Evolutionary conservation across 2,888 invertebrate species (phyloP).

Genomic region (Drosophila phalerata): DNA sequence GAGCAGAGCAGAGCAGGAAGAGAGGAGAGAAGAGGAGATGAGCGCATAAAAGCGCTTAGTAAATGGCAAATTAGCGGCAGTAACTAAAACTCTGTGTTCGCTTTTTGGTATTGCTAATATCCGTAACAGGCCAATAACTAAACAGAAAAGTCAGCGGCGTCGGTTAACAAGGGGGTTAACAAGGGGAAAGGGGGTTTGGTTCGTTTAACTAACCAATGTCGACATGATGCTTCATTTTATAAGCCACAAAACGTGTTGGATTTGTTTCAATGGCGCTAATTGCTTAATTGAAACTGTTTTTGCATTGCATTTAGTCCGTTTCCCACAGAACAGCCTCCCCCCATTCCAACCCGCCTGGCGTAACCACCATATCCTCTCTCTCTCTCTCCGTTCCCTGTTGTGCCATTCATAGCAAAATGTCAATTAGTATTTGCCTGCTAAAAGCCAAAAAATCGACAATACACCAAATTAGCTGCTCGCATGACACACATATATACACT

Average conservation of each 20-base stretch:
- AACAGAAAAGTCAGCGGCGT: conserved; percentile 30
- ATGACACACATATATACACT: conserved; percentile 26
- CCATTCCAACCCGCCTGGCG: neutral
- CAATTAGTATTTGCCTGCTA: conserved; percentile 80
- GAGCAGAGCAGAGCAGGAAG: neutral
- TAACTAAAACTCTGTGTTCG: conserved; percentile 56
- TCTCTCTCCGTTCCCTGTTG: conserved; percentile 7
- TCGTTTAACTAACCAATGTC: conserved; percentile 58
- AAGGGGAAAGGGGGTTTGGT: conserved; percentile 1
- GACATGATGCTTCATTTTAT: conserved; percentile 76
- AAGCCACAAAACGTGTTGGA: conserved; percentile 82
- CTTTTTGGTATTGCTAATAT: conserved; percentile 28
- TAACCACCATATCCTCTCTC: neutral
- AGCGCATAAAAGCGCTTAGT: conserved; percentile 33
- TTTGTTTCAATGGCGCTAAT: conserved; percentile 82
- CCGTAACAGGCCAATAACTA: conserved; percentile 40
- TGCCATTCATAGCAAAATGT: conserved; percentile 73
- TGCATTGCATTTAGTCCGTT: conserved; percentile 71
- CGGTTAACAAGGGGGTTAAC: neutral
- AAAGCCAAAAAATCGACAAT: conserved; percentile 76
- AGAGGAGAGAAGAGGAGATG: neutral
- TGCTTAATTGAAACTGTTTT: conserved; percentile 82
- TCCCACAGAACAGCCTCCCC: conserved; percentile 4
- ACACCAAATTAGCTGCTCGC: conserved; percentile 65
- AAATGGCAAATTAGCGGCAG: conserved; percentile 66